A percentile compares a stretch with the other conserved stretches of the same genome.
Evolutionary conservation across 2,888 invertebrate genomes (phyloP).

Genomic region (Athalia rosae): DNA sequence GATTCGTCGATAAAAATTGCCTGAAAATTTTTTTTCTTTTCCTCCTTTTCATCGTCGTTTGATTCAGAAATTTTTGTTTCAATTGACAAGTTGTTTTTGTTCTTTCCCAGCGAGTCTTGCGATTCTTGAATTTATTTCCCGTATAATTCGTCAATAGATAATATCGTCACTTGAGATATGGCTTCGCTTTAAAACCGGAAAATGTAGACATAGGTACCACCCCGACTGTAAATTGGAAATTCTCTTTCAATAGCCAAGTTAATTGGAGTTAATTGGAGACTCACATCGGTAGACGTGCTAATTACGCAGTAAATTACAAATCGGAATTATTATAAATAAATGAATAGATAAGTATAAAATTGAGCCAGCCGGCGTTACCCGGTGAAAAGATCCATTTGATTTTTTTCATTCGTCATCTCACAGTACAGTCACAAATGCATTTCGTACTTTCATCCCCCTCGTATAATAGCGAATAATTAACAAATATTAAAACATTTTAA

Average conservation of each 20-base stretch:
- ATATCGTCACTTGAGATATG: background rate
- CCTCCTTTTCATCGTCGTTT: no score
- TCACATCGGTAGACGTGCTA: slow-evolving; percentile 25
- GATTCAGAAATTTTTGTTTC: no score
- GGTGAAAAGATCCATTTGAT: slow-evolving; percentile 67
- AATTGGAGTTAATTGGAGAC: slow-evolving; percentile 32
- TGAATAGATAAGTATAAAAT: slow-evolving; percentile 39
- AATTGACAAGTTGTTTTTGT: no score
- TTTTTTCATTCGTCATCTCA: slow-evolving; percentile 64
- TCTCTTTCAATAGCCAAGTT: slow-evolving; percentile 34
- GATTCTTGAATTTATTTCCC: background rate
- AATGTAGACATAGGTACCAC: background rate
- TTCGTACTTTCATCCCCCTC: slow-evolving; percentile 60
- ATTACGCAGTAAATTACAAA: slow-evolving; percentile 58
- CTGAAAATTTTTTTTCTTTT: no score
- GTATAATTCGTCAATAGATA: background rate
- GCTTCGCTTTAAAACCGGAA: background rate
- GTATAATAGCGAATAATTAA: slow-evolving; percentile 67
- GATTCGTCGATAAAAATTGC: background rate
- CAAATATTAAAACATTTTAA: slow-evolving; percentile 71
- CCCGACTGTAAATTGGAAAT: slow-evolving; percentile 16
- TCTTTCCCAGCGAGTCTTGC: no score
- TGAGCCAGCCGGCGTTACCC: slow-evolving; percentile 48
- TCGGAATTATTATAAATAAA: slow-evolving; percentile 64
- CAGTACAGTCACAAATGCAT: slow-evolving; percentile 65